Conservation (phyloP, 37 sponge, comb jelly and placozoan species). For the Amphimedon queenslandica region DNA sequence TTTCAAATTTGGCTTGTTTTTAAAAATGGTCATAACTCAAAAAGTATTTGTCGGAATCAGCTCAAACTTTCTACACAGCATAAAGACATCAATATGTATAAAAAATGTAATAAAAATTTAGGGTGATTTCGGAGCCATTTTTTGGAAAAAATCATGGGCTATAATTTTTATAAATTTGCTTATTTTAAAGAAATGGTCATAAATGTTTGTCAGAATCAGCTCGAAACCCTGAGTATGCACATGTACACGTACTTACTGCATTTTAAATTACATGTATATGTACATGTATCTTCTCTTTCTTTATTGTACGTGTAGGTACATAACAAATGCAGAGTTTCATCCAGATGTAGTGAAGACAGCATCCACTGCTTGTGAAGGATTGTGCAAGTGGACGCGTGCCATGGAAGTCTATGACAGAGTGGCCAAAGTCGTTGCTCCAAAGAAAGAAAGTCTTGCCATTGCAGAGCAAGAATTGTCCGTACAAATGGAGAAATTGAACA, state of each 20-base stretch:
- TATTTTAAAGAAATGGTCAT: too few species aligned
- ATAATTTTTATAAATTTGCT: too few species aligned
- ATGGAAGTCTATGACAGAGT: slow-evolving; percentile 99
- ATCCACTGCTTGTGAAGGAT: slow-evolving; percentile 93
- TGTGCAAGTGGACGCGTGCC: slow-evolving; percentile 96
- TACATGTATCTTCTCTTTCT: neutral
- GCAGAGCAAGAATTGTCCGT: slow-evolving; percentile 85
- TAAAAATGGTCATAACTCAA: too few species aligned
- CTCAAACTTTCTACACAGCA: too few species aligned
- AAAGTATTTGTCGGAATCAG: too few species aligned
- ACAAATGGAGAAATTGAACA: slow-evolving; percentile 92
- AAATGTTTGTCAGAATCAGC: neutral
- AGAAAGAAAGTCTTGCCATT: slow-evolving; percentile 85
- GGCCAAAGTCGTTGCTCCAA: slow-evolving; percentile 98
- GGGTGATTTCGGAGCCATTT: too few species aligned
- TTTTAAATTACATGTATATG: neutral
- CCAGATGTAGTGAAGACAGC: slow-evolving; percentile 87
- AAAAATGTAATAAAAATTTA: too few species aligned
- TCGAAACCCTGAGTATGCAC: neutral
- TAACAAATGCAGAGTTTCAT: slow-evolving; percentile 82
- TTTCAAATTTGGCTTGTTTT: too few species aligned
- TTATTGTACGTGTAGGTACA: slow-evolving; percentile 50
- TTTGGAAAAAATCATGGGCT: too few species aligned
- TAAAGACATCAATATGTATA: too few species aligned
- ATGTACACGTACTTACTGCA: too few species aligned